Evolutionary conservation across 2,888 invertebrate genomes (phyloP), one percentile per base, ranked within the genome.

Genomic region (Ormyrus nitidulus): DNA sequence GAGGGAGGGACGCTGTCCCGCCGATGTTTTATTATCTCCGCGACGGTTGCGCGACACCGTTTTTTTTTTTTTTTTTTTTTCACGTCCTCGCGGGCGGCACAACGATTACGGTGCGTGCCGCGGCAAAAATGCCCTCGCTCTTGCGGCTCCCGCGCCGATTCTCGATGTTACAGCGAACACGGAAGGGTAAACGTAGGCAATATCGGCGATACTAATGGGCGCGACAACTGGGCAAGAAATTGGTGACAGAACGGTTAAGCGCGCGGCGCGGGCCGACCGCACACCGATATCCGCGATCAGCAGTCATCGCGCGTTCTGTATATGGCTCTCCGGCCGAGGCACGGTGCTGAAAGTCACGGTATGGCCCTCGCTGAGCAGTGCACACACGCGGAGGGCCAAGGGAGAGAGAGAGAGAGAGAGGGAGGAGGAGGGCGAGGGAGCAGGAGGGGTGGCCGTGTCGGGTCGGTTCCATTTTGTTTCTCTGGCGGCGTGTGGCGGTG

Each of bases 381-480:
- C 56, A 61, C 49, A 49, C 59, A 46, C 8, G 19, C 44, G 19
- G 61, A 59, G 51, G 73, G 49, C 71, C n/a, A 34, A 61, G 71
- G 19, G 49, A 10, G 44, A 53, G 53, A 59, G 72, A 51, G 53
- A 10, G 59, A 72, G 70, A 62, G 62, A 64, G 69, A 71, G 59
- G 81, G 62, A 34, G 72, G 53, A 46, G 64, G 64, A 71, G 19
- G 13, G 54, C 9, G 56, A 9, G 48, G 7, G 65, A 65, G 61
- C 56, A 80, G 79, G 79, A 71, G 6, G 77, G 74, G 76, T 81
- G 83, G 82, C 81, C 82, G 82, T 19, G 19, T 79, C 84, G 85
- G 89, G 87, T 88, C 88, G 89, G 88, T 90, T 91, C 91, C 91
- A 91, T 91, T 91, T 91, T 91, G 91, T 90, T 91, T 91, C 91